Base-by-base conservation (phyloP, 2,113 vertebrate genomes). In the Pavo muticus region DNA sequence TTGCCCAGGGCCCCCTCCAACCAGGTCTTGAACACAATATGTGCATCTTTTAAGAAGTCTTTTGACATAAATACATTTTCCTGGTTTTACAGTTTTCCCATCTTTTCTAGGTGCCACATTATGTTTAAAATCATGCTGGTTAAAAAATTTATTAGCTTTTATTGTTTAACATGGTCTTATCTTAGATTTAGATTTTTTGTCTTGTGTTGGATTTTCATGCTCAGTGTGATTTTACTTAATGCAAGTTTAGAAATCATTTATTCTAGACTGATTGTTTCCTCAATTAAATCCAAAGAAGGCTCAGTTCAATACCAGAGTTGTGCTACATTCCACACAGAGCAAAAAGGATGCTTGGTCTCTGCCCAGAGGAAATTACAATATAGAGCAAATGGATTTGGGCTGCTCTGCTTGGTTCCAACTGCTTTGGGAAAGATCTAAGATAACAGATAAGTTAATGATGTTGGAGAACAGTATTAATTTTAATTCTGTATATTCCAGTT, bases 401-500 rank as follows among this genome's bases (percentile, higher is more conserved):
- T 89, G 67, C 61, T 93, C 77, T 92, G 48, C 65, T 82, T 48
- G 30, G 37, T 87, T 94, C 65, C n/a, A 87, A 15, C 71, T 91
- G 87, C 94, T 91, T 57, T 89, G 91, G 44, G 87, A 87, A 91
- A 93, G 87, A 92, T 76, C 44, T 84, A 69, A 85, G 91, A 64
- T 92, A 87, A 79, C 65, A 71, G 56, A 57, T 79, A 77, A 90
- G 57, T 79, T 93, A 93, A 90, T 89, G 68, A 70, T 90, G 57
- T 90, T 95, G 83, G 47, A 74, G 78, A 94, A 83, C 45, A 80
- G 67, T 71, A 79, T 45, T 80, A 54, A 76, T 84, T 89, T 91
- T 83, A 91, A 86, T 95, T 89, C 71, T 74, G 32, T 80, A 24
- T 88, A 86, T 90, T 97, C 56, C 72, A 74, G 72, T 95, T 86